Evolutionary conservation across 2,113 vertebrate species (phyloP).

Genomic region (Nibea coibor): DNA sequence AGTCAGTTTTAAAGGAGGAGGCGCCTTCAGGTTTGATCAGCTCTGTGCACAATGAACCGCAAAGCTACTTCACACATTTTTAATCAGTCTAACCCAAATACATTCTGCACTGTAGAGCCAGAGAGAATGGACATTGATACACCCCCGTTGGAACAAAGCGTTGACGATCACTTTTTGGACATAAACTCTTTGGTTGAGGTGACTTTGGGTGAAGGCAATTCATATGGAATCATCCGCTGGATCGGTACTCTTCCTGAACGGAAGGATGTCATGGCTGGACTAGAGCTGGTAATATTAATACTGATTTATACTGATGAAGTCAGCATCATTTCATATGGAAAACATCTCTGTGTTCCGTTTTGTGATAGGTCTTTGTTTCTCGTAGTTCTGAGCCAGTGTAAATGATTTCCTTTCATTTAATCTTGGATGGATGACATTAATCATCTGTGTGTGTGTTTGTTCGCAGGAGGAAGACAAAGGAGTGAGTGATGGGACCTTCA

Average conservation of each 20-base stretch:
- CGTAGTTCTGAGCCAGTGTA: background rate
- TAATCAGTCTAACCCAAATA: background rate
- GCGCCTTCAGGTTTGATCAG: conserved; percentile 71
- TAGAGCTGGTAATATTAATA: conserved; percentile 86
- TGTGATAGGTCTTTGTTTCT: background rate
- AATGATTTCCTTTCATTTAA: background rate
- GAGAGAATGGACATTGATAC: conserved; percentile 36
- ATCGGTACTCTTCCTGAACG: conserved; percentile 79
- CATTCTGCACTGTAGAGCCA: conserved; percentile 11
- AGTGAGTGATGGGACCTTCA: conserved; percentile 82
- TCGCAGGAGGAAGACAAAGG: conserved; percentile 84
- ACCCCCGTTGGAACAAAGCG: background rate
- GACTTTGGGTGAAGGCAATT: conserved; percentile 64
- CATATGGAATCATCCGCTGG: conserved; percentile 89
- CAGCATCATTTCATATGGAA: background rate
- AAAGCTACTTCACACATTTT: background rate
- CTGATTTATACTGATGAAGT: too few species aligned
- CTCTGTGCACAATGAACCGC: rapidly evolving
- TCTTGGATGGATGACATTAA: too few species aligned
- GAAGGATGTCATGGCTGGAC: conserved; percentile 79
- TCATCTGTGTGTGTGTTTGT: background rate
- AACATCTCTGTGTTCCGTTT: background rate
- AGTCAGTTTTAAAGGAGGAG: conserved; percentile 81
- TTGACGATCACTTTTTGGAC: conserved; percentile 50
- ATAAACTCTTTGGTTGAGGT: conserved; percentile 88